Evolutionary conservation across 2,888 invertebrate genomes (phyloP).

Genomic region (Caenorhabditis imperialis): DNA sequence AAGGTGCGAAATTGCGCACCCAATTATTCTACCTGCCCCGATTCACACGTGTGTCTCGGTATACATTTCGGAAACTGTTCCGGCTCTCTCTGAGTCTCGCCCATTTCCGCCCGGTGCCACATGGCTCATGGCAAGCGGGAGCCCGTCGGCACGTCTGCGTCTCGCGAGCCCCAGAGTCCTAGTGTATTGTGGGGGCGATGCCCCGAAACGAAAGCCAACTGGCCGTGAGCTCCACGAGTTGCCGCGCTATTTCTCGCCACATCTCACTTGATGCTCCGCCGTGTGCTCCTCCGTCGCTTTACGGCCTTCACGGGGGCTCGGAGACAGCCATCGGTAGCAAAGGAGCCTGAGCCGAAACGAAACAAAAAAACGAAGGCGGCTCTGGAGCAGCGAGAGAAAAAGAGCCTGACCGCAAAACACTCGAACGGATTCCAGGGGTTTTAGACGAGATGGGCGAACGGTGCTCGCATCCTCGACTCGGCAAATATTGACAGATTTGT

Average conservation of each 20-base stretch:
- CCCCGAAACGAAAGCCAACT: conserved; percentile 44
- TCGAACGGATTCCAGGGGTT: too few relatives aligned
- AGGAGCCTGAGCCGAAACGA: conserved; percentile 7
- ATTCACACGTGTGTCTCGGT: conserved; percentile 11
- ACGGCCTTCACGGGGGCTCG: conserved; percentile 47
- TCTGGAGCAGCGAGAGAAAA: not conserved
- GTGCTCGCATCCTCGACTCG: too few relatives aligned
- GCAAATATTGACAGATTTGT: conserved; percentile 37
- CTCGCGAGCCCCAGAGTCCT: conserved; percentile 31
- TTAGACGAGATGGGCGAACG: too few relatives aligned
- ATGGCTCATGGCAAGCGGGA: conserved; percentile 48
- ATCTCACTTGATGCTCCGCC: conserved; percentile 42
- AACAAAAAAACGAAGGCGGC: not conserved
- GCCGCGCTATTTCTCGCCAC: conserved; percentile 49
- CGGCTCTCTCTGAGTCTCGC: conserved; percentile 28
- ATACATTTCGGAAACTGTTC: conserved; percentile 31
- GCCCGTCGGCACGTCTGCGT: conserved; percentile 23
- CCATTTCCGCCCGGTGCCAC: conserved; percentile 3
- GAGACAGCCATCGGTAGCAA: conserved; percentile 18
- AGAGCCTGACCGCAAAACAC: conserved; percentile 49
- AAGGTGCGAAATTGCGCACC: too few relatives aligned
- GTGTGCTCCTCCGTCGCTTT: conserved; percentile 45
- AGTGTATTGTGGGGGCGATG: conserved; percentile 56
- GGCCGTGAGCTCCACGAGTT: conserved; percentile 41
- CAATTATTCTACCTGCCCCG: not conserved